Evolutionary conservation across 2,888 invertebrate genomes (phyloP), one percentile per base, ranked within the genome.

Genomic region (Cerastis leucographa): DNA sequence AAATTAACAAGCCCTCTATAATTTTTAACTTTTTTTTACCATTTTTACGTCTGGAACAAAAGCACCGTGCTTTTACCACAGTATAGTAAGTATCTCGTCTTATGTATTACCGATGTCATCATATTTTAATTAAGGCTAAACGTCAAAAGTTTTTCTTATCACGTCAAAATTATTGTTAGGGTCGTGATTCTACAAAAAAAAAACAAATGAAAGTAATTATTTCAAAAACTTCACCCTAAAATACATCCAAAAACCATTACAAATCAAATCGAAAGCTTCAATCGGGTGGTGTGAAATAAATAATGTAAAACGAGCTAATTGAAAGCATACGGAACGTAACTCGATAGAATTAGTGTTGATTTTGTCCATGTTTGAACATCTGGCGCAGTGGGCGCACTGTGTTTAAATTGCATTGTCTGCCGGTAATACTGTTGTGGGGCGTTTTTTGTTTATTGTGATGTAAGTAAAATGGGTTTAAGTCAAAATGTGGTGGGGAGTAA

Each of bases 331-430:
- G 85, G 85, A 71, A 76, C 76, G 88, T 78, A 93, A 92, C 93
- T 93, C 92, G 92, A 92, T 94, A 87, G 90, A 90, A 89, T 90
- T 90, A 88, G 87, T 88, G 88, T 88, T 88, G 81, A 80, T 87
- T 87, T 83, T 88, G 88, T 85, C 87, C 86, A 79, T 94, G 91
- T 94, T 94, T 94, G 94, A 88, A 94, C 95, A 95, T 94, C 94
- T 95, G 94, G 90, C 90, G 86, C 87, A 79, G 19, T 85, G 77
- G 81, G 83, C 83, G 82, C 83, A 87, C 76, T 87, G 78, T 89
- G 90, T 90, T 91, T 91, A 89, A 84, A 92, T 90, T 92, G 90
- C 85, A 91, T 92, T 92, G 92, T 92, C 85, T 88, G 90, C 83
- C 74, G 86, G 83, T 89, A 85, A 87, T 88, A 84, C 85, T 84